Evolutionary conservation across 2,888 invertebrate species (phyloP).

Genomic region (Acanthosepion lycidas): DNA sequence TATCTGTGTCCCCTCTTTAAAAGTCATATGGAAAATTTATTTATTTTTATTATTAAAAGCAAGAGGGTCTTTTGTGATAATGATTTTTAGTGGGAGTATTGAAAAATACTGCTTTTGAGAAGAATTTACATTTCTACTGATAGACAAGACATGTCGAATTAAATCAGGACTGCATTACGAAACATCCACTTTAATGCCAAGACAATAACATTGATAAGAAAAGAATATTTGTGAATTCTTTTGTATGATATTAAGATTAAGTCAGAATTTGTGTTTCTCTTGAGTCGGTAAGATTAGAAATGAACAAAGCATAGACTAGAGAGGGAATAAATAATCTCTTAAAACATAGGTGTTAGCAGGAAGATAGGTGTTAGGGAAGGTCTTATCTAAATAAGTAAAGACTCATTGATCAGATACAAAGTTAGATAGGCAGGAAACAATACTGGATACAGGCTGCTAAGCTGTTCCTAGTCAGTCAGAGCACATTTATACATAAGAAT

Average conservation of each 20-base stretch:
- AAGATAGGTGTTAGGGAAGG: not conserved
- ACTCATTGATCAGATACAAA: not conserved
- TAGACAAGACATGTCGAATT: not conserved
- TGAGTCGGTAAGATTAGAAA: not conserved
- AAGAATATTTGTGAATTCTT: conserved; percentile 6
- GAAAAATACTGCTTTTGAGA: not conserved
- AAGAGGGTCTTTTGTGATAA: not conserved
- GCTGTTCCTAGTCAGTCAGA: not conserved
- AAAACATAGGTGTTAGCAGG: not conserved
- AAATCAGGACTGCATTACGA: not conserved
- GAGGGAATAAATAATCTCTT: not conserved
- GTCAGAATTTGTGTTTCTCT: not conserved
- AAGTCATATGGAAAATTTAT: too few species aligned
- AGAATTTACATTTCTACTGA: not conserved
- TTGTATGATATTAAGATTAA: not conserved
- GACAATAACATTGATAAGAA: not conserved
- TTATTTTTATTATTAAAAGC: not conserved
- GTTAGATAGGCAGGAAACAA: not conserved
- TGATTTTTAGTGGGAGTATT: not conserved
- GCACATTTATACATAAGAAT: not conserved
- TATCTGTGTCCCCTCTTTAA: too few species aligned
- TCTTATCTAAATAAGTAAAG: not conserved
- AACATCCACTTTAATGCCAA: not conserved
- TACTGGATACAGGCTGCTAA: not conserved
- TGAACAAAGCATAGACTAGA: not conserved